Base-by-base conservation (phyloP, 2,113 vertebrate species). In the Empidonax alnorum region DNA sequence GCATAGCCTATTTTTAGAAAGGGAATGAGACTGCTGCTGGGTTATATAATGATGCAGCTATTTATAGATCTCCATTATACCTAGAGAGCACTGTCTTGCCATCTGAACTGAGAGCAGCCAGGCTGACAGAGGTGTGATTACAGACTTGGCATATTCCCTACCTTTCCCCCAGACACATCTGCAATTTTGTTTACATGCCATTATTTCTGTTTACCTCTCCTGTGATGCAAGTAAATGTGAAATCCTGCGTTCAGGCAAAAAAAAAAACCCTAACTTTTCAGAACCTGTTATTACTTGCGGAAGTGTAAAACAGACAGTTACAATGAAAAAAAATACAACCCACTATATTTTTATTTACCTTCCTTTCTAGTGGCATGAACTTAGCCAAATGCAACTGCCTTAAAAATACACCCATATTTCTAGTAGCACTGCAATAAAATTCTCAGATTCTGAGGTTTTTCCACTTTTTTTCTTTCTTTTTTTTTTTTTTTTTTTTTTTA, bases 1-100 rank as follows among this genome's bases (percentile, higher is more conserved):
- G 95, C 96, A 83, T 84, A 85, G 92, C 39, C 98, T 98, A 98
- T 98, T 97, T 98, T 98, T 98, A 98, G 98, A 97, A 98, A 96
- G 59, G 30, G 96, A 98, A 98, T 97, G 97, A 98, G 95, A 93
- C 93, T 98, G 97, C 97, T 37, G 77, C 97, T 72, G 95, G 90
- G 93, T 98, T 98, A 97, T 95, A 97, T 97, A 98, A 98, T 93
- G 96, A 96, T 87, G 87, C 44, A 56, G 97, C 92, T 98, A 98
- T 98, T 98, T 98, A 97, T 98, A 98, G 98, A 92, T 90, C 82
- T 56, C 97, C 93, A 93, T 97, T 97, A 95, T 96, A 98, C 97
- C 97, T 98, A 96, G 97, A 97, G 97, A 98, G 96, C 85, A 94
- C 63, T 27, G 31, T 92, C 94, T 92, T 92, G 89, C 89, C 88